Evolutionary conservation across 2,888 invertebrate genomes (phyloP).

Genomic region (Lithodes maja): DNA sequence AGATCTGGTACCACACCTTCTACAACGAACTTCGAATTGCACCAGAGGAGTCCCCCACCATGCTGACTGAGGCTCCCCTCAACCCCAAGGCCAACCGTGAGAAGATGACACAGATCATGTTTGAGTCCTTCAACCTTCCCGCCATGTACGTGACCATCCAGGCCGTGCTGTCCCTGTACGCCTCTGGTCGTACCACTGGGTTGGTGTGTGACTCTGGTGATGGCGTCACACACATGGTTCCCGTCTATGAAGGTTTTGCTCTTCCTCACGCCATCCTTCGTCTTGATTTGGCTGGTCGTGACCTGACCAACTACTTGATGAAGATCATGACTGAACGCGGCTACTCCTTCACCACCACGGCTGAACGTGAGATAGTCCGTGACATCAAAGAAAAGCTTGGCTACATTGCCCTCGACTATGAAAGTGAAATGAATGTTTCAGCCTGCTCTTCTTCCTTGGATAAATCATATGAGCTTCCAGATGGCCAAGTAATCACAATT

Average conservation of each 20-base stretch:
- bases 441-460: constrained; percentile 47
- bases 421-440: constrained; percentile 57
- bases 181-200: constrained; percentile 77
- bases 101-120: constrained; percentile 87
- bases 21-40: constrained; percentile 97
- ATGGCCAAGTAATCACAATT: constrained; percentile 70
- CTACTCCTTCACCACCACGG: constrained; percentile 64
- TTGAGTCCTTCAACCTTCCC: constrained; percentile 73
- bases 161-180: constrained; percentile 77
- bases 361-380: constrained; percentile 64
- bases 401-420: constrained; percentile 63
- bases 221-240: constrained; percentile 77
- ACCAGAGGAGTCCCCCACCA: constrained; percentile 90
- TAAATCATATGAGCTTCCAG: constrained; percentile 68
- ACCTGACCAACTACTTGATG: constrained; percentile 60
- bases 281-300: constrained; percentile 57
- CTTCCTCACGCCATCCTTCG: constrained; percentile 61
- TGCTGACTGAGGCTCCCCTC: constrained; percentile 88
- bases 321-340: constrained; percentile 66
- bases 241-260: constrained; percentile 74
- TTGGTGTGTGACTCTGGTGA: constrained; percentile 72
- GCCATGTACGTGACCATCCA: constrained; percentile 78
- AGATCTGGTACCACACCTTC: constrained; percentile 99
- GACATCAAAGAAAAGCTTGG: constrained; percentile 68
- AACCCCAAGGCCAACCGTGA: constrained; percentile 97